These are phyloP conservation scores for Saiga tatarica DNA, from an alignment of 2,113 vertebrate species.

Conservation along the genomic window DNA sequence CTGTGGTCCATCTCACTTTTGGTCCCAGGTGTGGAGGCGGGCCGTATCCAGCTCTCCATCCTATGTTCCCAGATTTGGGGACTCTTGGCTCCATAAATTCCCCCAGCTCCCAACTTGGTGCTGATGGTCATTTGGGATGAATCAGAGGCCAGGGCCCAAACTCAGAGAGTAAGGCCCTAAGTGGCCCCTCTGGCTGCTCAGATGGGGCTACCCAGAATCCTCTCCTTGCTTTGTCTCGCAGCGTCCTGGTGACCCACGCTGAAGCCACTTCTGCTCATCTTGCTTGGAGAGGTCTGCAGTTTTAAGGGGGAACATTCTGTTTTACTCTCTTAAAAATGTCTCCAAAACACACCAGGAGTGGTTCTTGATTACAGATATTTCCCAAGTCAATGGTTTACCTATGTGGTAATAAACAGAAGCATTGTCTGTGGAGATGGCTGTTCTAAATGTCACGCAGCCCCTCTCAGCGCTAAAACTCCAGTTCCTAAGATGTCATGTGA, in stretches of 20 bases:
- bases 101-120: rapidly evolving
- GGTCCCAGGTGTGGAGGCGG: background rate
- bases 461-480: background rate
- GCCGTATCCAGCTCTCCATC: background rate
- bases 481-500: background rate
- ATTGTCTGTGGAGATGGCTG: background rate
- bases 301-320: constrained; percentile 43
- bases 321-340: constrained; percentile 55
- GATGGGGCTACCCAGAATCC: rapidly evolving
- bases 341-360: constrained; percentile 19
- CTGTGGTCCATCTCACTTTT: background rate
- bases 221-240: background rate
- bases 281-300: background rate
- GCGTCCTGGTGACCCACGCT: rapidly evolving
- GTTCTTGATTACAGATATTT: constrained; percentile 39
- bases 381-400: constrained; percentile 3
- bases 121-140: background rate
- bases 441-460: constrained; percentile 15
- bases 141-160: background rate
- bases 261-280: background rate
- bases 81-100: background rate
- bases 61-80: background rate
- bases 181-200: background rate
- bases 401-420: background rate
- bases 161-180: background rate